phyloP scores from a whole-genome alignment of 2,797 vertebrate genomes.

The Artibeus lituratus region DNA sequence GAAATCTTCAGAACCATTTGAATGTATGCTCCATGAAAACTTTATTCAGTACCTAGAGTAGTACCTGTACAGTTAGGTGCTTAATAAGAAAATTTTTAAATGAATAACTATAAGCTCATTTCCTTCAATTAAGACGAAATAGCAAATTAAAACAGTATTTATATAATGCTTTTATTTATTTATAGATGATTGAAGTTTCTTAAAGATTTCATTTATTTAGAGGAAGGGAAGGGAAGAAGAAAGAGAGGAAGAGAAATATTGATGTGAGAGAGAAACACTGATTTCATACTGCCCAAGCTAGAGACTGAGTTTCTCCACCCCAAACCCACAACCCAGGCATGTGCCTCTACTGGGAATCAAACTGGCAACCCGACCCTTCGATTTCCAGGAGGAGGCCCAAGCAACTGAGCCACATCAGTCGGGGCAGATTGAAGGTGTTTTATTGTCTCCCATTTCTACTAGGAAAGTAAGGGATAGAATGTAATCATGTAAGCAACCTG shows the following conservation, averaged over 20 bases:
- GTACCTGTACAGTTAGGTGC: not conserved
- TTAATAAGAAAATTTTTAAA: not conserved
- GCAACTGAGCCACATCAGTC: not conserved
- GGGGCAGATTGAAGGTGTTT: not conserved
- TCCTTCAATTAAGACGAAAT: constrained; percentile 1
- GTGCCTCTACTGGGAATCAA: not conserved
- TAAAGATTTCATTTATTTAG: not conserved
- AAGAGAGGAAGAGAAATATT: not conserved
- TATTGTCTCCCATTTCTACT: not conserved
- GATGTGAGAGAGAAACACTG: not conserved
- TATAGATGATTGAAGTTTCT: not conserved
- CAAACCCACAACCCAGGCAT: not conserved
- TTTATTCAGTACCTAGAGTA: not conserved
- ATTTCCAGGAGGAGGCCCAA: not conserved
- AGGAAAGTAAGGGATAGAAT: not conserved
- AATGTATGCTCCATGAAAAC: not conserved
- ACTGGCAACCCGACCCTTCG: not conserved
- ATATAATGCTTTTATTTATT: not conserved
- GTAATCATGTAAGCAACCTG: not conserved
- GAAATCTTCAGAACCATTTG: not conserved
- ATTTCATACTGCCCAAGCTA: not conserved
- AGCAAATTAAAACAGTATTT: not conserved
- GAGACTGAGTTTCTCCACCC: not conserved
- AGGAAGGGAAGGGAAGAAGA: not conserved
- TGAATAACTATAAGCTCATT: not conserved